Base-by-base conservation (phyloP, 2,797 vertebrate species). In the Poecile montanus region DNA sequence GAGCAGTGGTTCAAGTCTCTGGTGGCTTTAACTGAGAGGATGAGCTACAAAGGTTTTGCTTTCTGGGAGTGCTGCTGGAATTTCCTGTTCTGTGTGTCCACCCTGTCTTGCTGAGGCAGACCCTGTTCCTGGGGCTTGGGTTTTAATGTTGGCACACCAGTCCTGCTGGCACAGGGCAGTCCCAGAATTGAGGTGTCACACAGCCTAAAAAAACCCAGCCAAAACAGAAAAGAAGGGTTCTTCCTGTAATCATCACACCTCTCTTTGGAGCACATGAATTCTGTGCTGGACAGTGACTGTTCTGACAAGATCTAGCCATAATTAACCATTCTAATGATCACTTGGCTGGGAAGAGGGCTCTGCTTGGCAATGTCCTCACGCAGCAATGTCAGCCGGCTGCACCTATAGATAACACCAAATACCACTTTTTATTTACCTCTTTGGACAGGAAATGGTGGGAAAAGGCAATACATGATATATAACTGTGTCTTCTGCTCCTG, bases 401-500 rank as follows among this genome's bases (percentile, higher is more conserved):
- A 47, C 48, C n/a, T 47, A 2, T 5, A 21, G 14, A 9, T 7
- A 12, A 22, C 62, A 18, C 16, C 36, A 86, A 83, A 66, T 42
- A 10, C 3, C 29, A 7, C 47, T 29, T 53, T 78, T 51, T 29
- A 14, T 66, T 88, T 50, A 22, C 16, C 13, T 75, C 8, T 47
- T 54, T 82, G 81, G 40, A 36, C 51, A 51, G 7, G 47, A 82
- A n/a, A 40, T 48, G 17, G 20, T 44, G 70, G 36, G 34, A 74
- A 42, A 79, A 72, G 27, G 12, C 17, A 45, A 12, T 18, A 9
- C 0, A 1, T 42, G 20, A 30, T 40, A 44, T 6, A 10, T 38
- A 36, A 18, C n/a, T 0, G 1, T 25, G n/a, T 54, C 44, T 77
- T 77, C 23, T 2, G 1, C 3, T 12, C 56, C n/a, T 72, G 42